Conservation (phyloP, 2,888 invertebrate genomes). For the Leptopilina syphax region DNA sequence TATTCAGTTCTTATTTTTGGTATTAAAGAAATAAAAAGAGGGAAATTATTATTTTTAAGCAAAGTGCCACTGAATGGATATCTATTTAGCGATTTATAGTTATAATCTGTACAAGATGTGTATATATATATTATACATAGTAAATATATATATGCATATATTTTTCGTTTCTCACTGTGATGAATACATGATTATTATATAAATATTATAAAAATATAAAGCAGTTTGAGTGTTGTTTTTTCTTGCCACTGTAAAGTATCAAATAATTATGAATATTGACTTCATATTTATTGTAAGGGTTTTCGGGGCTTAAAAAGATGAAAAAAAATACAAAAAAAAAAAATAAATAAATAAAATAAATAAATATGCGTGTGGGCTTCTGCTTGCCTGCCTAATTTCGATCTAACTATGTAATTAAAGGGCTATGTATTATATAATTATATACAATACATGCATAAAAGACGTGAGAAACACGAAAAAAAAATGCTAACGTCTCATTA, state of each 20-base stretch:
- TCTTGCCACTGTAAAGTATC: conserved; percentile 68
- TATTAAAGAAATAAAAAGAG: not conserved
- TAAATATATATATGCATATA: conserved; percentile 63
- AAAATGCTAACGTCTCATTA: conserved; percentile 21
- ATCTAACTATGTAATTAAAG: conserved; percentile 66
- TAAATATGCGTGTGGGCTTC: conserved; percentile 62
- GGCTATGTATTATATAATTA: conserved; percentile 65
- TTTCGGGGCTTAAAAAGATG: conserved; percentile 60
- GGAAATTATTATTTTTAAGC: conserved; percentile 41
- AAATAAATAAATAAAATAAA: conserved; percentile 44
- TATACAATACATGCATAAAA: conserved; percentile 24
- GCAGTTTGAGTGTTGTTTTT: conserved; percentile 72
- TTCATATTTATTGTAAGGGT: conserved; percentile 46
- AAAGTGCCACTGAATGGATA: conserved; percentile 66
- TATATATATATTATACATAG: conserved; percentile 60
- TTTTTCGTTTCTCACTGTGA: conserved; percentile 74
- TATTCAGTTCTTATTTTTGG: too few relatives aligned
- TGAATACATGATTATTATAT: conserved; percentile 72
- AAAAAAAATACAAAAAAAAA: conserved; percentile 52
- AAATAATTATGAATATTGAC: conserved; percentile 46
- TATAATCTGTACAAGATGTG: conserved; percentile 68
- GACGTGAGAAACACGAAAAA: conserved; percentile 21
- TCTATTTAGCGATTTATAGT: conserved; percentile 60
- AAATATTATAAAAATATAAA: conserved; percentile 60
- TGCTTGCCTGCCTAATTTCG: conserved; percentile 66